Base-by-base conservation (phyloP, 2,797 vertebrate species). In the Ataeniobius toweri region DNA sequence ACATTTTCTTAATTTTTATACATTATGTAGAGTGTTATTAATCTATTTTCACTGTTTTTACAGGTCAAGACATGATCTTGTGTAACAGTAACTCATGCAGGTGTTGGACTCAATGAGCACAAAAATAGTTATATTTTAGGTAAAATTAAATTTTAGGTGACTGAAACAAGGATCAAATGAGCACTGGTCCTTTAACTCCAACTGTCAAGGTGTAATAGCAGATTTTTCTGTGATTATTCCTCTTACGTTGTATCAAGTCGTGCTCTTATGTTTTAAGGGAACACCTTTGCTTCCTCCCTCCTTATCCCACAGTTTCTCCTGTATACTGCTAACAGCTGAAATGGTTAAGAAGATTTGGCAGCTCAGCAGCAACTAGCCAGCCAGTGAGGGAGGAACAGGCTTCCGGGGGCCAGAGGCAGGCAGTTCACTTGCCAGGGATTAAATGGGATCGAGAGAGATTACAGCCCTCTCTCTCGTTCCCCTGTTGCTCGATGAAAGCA, bases 381-480 rank as follows among this genome's bases (percentile, higher is more conserved):
- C 85, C 81, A 83, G 91, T 86, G 84, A 87, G 86, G 69, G 89
- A 86, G 85, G 82, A 92, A 77, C 86, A 61, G 79, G 90, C 85
- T 91, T 91, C 87, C 80, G 79, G 87, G 84, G 89, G 83, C 79
- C 85, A 89, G 89, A 87, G 85, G 80, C 88, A 79, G 83, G 81
- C 82, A 28, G 89, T 89, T 94, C 92, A 89, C 87, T 92, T 86
- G 88, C 80, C 36, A 12, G 59, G 94, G 96, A 96, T 96, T 96
- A 96, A 92, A 83, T 87, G 86, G 95, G 95, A 95, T 95, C 83
- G 90, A 89, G 89, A 83, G 87, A 93, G 96, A 96, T 96, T 96
- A 96, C 90, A 82, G 82, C 79, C 74, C 87, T 89, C 88, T 85
- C 88, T 86, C 82, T 78, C 0, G 22, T 75, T 77, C 51, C 63